Percentiles rank a stretch among this genome's conserved stretches.
Evolutionary conservation across 2,888 invertebrate species (phyloP).

Genomic region (Elgonia sp.): DNA sequence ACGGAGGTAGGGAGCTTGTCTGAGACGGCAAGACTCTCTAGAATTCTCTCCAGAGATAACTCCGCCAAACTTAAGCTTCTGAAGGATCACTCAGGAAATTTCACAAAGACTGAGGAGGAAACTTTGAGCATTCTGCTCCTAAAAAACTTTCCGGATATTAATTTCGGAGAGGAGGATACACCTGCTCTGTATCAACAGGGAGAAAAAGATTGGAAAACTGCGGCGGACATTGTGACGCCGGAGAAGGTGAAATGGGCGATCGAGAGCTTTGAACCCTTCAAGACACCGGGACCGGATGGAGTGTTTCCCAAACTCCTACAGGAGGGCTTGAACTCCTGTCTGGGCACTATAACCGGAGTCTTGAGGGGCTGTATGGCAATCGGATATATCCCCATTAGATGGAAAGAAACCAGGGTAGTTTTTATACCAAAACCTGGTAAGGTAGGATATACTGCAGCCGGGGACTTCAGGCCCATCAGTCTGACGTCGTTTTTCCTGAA

Average conservation of each 20-base stretch:
- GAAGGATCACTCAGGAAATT: neutral
- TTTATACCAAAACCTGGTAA: conserved; percentile 5
- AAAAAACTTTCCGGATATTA: neutral
- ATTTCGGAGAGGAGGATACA: neutral
- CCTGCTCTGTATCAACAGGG: neutral
- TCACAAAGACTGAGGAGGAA: neutral
- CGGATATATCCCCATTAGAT: neutral
- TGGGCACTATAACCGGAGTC: neutral
- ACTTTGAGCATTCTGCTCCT: neutral
- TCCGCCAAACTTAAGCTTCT: neutral
- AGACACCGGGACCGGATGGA: neutral
- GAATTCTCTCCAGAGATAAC: neutral
- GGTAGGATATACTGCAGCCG: neutral
- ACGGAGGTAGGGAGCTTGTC: neutral
- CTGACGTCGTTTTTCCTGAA: neutral
- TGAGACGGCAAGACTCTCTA: neutral
- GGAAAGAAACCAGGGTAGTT: neutral
- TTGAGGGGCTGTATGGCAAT: neutral
- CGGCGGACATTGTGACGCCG: neutral
- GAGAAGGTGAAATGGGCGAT: neutral
- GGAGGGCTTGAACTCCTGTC: neutral
- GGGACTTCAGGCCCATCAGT: neutral
- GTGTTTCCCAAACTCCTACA: neutral
- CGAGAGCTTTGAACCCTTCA: neutral
- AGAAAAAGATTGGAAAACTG: neutral